phyloP scores from a whole-genome alignment of 2,113 vertebrate species.

The Phylloscopus trochilus region DNA sequence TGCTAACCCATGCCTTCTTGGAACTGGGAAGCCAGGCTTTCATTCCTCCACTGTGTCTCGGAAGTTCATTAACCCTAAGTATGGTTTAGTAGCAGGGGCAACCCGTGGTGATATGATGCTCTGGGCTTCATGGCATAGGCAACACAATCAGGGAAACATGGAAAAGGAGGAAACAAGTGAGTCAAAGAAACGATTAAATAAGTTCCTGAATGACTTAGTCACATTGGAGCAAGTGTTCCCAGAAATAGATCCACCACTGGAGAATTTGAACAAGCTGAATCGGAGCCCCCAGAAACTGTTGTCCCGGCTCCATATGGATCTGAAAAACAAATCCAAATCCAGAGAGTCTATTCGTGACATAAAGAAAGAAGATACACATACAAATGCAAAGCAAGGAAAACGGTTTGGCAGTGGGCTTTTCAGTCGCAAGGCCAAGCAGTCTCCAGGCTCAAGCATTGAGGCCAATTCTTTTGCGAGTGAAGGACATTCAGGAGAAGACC shows the following conservation, averaged over 20 bases:
- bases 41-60: slow-evolving; percentile 82
- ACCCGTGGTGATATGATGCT: slow-evolving; percentile 77
- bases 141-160: background rate
- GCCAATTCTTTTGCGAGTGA: slow-evolving; percentile 58
- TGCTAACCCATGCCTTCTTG: slow-evolving; percentile 39
- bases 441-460: slow-evolving; percentile 9
- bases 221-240: slow-evolving; percentile 74
- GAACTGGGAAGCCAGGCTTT: slow-evolving; percentile 30
- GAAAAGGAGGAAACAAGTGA: slow-evolving; percentile 68
- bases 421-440: slow-evolving; percentile 51
- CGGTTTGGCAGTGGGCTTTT: slow-evolving; percentile 52
- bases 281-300: slow-evolving; percentile 46
- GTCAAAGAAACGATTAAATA: slow-evolving; percentile 66
- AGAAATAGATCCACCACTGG: slow-evolving; percentile 62
- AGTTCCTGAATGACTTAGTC: slow-evolving; percentile 75
- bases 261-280: slow-evolving; percentile 14
- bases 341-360: slow-evolving; percentile 39
- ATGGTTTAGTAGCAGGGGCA: slow-evolving; percentile 77
- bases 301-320: slow-evolving; percentile 27
- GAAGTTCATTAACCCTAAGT: slow-evolving; percentile 94
- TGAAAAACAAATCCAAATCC: slow-evolving; percentile 61
- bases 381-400: slow-evolving; percentile 49
- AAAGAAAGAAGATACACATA: slow-evolving; percentile 57
- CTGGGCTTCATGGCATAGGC: slow-evolving; percentile 62
- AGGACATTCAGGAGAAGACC: slow-evolving; percentile 58